Evolutionary conservation across 2,888 invertebrate genomes (phyloP), one percentile per base, ranked within the genome.

Genomic region (Napeogenes sylphis): DNA sequence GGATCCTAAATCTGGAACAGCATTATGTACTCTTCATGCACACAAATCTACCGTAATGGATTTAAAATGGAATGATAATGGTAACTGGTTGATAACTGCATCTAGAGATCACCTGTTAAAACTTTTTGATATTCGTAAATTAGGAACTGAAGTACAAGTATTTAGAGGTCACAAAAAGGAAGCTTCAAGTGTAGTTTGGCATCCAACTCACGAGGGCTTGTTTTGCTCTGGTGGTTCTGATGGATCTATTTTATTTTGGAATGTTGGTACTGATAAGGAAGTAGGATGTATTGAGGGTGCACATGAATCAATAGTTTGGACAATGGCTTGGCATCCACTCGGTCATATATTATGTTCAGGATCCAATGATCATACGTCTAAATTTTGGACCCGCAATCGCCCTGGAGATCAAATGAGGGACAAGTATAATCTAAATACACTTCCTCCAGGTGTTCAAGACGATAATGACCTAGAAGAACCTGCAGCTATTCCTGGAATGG

Each of bases 21-120:
- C 98, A 55, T 90, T 99, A 61, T 98, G 99, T 21, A 99, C 99
- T 47, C 91, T 99, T 93, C 99, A 99, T 87, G 99, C 99, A 54
- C 99, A 99, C 87, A 99, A 99, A 89, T 98, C 98, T 61, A 99
- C 99, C 38, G 99, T 99, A 13, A 99, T 99, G 98, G 98, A 99
- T 83, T 93, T 99, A 35, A 97, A 98, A 85, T 99, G 99, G 99
- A 99, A 99, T 87, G 95, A 95, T 59, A 99, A 99, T 91, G 99
- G 99, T 3, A 99, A 99, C 84, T 99, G 99, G 99, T 91, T 99
- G 59, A 94, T 99, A 61, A 99, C 99, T n/a, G 99, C 99, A 0
- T 99, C 99, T 2, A 91, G 99, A 68, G 99, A 99, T 87, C 99
- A 99, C 88, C 92, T 99, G 69, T 92, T 99, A 54, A 99, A 99